Conservation (phyloP, 2,113 vertebrate species). For the Sceloporus tristichus region DNA sequence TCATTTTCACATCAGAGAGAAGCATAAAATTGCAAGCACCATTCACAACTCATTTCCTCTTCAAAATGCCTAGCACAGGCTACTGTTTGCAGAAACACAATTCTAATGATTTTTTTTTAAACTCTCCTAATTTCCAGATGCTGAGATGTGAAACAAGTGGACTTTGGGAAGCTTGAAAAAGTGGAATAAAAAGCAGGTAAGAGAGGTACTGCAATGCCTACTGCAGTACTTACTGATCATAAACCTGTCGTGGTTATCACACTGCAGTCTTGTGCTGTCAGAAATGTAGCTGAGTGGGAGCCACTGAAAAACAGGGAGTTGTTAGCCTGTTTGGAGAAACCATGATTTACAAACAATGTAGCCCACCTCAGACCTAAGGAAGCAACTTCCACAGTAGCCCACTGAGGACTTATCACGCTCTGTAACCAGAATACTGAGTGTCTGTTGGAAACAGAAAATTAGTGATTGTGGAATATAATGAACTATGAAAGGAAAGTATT, state of each 20-base stretch:
- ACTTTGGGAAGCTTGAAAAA: neutral
- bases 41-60: neutral
- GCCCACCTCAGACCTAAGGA: neutral
- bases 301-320: neutral
- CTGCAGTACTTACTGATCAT: too few relatives aligned
- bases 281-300: neutral
- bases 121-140: neutral
- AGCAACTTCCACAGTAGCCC: neutral
- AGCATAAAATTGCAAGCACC: constrained; percentile 19
- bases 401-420: neutral
- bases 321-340: neutral
- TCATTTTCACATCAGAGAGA: constrained; percentile 29
- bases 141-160: neutral
- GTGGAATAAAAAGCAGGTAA: neutral
- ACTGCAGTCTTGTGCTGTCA: neutral
- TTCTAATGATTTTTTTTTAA: neutral
- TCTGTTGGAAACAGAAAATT: neutral
- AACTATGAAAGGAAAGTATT: neutral
- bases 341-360: neutral
- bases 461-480: neutral
- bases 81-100: constrained; percentile 7
- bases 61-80: neutral
- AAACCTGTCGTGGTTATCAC: neutral
- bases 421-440: neutral
- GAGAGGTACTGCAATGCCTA: too few relatives aligned